These are phyloP conservation scores for Mohoua ochrocephala DNA, from an alignment of 2,113 vertebrate genomes.

Conservation along the genomic window DNA sequence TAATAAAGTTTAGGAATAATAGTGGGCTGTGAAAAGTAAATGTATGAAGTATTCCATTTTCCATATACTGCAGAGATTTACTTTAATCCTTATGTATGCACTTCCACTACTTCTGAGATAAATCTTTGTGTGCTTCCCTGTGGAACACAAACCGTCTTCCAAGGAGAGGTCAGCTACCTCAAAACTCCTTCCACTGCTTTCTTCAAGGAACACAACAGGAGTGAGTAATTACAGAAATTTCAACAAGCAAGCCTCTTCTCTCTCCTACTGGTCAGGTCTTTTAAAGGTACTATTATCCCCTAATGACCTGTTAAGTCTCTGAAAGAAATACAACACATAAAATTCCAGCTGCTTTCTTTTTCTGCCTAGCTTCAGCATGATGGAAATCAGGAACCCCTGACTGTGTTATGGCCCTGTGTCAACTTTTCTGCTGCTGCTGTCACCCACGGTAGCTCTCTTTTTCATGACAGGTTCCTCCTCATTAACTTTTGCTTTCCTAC, in stretches of 20 bases:
- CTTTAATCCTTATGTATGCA: not conserved
- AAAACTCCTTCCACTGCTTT: not conserved
- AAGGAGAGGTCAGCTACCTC: conserved; percentile 10
- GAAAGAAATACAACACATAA: not conserved
- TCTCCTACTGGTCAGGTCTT: conserved; percentile 9
- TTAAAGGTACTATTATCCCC: conserved; percentile 3
- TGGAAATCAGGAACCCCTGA: not conserved
- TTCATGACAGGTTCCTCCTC: not conserved
- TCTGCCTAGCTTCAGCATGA: not conserved
- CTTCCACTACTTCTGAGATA: not conserved
- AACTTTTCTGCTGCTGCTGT: not conserved
- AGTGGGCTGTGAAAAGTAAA: not conserved
- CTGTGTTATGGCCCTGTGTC: not conserved
- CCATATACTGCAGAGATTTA: not conserved
- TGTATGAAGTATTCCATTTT: not conserved
- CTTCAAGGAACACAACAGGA: not conserved
- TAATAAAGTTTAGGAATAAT: not conserved
- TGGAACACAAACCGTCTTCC: not conserved
- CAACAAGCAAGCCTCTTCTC: not conserved
- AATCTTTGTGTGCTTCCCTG: not conserved
- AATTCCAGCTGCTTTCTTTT: conserved; percentile 5
- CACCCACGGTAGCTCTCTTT: not conserved
- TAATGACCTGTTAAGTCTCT: conserved; percentile 17
- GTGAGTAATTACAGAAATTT: conserved; percentile 4
- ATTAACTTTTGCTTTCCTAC: not conserved